These are phyloP conservation scores for Orthosia incerta DNA, from an alignment of 2,888 invertebrate genomes.

Conservation along the genomic window DNA sequence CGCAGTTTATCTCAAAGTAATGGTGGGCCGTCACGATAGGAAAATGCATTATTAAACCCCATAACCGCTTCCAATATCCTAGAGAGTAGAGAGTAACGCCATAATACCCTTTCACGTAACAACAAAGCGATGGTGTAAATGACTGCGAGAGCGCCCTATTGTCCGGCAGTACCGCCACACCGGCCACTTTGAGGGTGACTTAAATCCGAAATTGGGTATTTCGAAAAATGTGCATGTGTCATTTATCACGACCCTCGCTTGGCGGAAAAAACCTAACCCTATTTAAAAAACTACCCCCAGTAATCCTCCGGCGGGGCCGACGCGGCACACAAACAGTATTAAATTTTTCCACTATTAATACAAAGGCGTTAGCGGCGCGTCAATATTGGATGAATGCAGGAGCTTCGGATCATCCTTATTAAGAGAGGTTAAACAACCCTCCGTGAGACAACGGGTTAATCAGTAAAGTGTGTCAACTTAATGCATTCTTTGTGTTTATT, in stretches of 20 bases:
- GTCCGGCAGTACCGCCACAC: constrained; percentile 83
- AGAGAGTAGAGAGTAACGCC: constrained; percentile 65
- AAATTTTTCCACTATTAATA: constrained; percentile 89
- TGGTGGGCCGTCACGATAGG: constrained; percentile 80
- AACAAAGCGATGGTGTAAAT: constrained; percentile 86
- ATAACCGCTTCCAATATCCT: constrained; percentile 82
- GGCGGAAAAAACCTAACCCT: constrained; percentile 89
- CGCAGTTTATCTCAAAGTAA: constrained; percentile 83
- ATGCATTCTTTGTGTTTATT: constrained; percentile 39
- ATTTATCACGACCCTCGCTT: constrained; percentile 90
- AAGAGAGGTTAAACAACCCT: constrained; percentile 77
- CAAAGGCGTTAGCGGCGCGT: constrained; percentile 85
- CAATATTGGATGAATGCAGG: constrained; percentile 88
- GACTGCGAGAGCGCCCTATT: constrained; percentile 75
- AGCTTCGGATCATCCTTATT: constrained; percentile 85
- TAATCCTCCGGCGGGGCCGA: constrained; percentile 86
- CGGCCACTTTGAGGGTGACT: constrained; percentile 91
- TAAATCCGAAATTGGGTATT: constrained; percentile 92
- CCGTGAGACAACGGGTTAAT: constrained; percentile 67
- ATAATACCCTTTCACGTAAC: constrained; percentile 74
- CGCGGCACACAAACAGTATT: constrained; percentile 89
- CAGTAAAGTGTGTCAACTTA: constrained; percentile 46
- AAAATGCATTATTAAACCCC: constrained; percentile 87
- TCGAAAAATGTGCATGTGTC: constrained; percentile 92
- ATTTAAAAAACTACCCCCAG: constrained; percentile 90